Evolutionary conservation across 2,797 vertebrate genomes (phyloP).

Genomic region (Neosilurus mollespiculum): DNA sequence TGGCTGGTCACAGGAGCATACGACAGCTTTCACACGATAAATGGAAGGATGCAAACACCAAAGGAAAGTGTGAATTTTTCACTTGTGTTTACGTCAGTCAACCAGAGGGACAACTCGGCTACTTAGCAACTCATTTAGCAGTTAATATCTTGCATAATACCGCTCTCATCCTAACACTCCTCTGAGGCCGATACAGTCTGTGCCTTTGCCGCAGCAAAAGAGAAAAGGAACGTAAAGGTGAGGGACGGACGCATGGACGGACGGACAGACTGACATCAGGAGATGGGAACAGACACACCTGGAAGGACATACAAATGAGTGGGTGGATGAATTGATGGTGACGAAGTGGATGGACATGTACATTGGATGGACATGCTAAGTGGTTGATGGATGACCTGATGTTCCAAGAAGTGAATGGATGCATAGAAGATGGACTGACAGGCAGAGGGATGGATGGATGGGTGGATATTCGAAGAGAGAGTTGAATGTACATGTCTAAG

Average conservation of each 20-base stretch:
- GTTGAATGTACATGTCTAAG: neutral
- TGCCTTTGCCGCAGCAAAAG: neutral
- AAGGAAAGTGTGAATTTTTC: conserved; percentile 27
- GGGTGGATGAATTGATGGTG: neutral
- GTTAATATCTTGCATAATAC: conserved; percentile 22
- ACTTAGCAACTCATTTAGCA: conserved; percentile 34
- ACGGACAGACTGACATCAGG: neutral
- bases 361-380: neutral
- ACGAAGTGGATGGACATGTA: neutral
- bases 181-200: neutral
- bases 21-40: conserved; percentile 24
- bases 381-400: too few relatives aligned
- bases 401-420: too few relatives aligned
- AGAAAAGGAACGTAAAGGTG: neutral
- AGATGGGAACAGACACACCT: too few relatives aligned
- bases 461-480: neutral
- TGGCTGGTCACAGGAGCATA: conserved; percentile 22
- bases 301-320: too few relatives aligned
- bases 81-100: conserved; percentile 15
- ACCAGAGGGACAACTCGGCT: conserved; percentile 21
- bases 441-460: too few relatives aligned
- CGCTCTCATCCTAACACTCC: neutral
- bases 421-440: neutral
- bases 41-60: conserved; percentile 15
- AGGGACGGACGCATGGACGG: neutral